These are phyloP conservation scores for Drosophila melanosoma DNA, from an alignment of 2,888 invertebrate genomes.

Conservation along the genomic window DNA sequence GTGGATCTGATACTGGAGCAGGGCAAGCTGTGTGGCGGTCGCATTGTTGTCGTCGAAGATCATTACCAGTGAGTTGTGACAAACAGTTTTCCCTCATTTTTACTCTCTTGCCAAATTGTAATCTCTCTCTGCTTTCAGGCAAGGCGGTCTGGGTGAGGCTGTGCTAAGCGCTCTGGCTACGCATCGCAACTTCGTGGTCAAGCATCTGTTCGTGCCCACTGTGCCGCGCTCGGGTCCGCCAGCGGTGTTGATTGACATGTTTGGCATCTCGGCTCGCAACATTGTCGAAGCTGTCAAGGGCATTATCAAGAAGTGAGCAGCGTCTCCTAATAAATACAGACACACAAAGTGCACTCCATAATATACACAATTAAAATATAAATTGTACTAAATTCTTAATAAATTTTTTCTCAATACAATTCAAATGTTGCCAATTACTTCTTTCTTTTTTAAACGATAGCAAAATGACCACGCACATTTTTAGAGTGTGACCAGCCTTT, in stretches of 20 bases:
- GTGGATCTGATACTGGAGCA: constrained; percentile 90
- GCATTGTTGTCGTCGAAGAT: constrained; percentile 97
- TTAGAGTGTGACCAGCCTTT: constrained; percentile 7
- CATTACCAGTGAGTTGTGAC: constrained; percentile 94
- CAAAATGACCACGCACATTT: neutral
- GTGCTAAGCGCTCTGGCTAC: constrained; percentile 92
- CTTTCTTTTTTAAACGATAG: neutral
- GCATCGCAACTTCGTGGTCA: constrained; percentile 89
- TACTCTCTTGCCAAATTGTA: neutral
- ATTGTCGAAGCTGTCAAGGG: constrained; percentile 90
- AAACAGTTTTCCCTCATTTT: neutral
- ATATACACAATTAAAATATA: constrained; percentile 9
- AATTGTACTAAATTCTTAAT: constrained; percentile 19
- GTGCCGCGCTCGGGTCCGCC: constrained; percentile 98
- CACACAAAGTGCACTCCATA: neutral
- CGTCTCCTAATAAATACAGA: neutral
- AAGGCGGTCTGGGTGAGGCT: constrained; percentile 98
- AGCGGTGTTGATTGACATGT: constrained; percentile 92
- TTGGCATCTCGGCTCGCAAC: constrained; percentile 93
- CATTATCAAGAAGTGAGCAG: constrained; percentile 86
- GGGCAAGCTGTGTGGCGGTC: constrained; percentile 92
- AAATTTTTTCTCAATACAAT: constrained; percentile 21
- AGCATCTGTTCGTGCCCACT: constrained; percentile 91
- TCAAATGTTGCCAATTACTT: neutral
- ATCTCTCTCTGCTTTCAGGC: constrained; percentile 54